Percentiles rank a stretch among this genome's conserved stretches.
Evolutionary conservation across 2,113 vertebrate genomes (phyloP).

Genomic region (Oryzias celebensis): DNA sequence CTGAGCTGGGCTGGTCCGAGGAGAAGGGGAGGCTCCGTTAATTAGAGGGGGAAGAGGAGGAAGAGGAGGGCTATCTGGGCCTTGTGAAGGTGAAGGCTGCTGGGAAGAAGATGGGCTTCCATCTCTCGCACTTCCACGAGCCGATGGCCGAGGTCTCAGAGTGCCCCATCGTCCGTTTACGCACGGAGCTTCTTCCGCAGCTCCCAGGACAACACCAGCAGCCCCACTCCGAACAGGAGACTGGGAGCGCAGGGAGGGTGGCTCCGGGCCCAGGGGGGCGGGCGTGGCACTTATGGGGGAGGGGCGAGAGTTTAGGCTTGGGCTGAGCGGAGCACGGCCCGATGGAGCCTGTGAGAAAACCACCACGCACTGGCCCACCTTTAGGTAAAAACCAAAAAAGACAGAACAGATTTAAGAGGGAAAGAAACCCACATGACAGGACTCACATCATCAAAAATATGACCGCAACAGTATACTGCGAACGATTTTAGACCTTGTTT

Average conservation of each 20-base stretch:
- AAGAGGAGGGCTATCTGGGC: conserved; percentile 83
- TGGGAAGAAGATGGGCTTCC: conserved; percentile 90
- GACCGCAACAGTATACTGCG: too few species aligned
- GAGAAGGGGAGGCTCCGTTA: conserved; percentile 86
- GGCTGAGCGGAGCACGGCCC: conserved; percentile 92
- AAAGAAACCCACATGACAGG: not conserved
- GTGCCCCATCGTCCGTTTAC: conserved; percentile 98
- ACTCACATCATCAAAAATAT: too few species aligned
- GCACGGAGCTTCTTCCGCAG: conserved; percentile 89
- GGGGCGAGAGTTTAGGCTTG: conserved; percentile 94
- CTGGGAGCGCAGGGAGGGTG: conserved; percentile 88
- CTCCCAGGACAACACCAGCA: conserved; percentile 71
- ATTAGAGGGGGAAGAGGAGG: conserved; percentile 78
- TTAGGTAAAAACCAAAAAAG: conserved; percentile 18
- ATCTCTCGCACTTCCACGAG: conserved; percentile 83
- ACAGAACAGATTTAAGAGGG: not conserved
- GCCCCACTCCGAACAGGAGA: conserved; percentile 84
- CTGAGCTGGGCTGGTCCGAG: conserved; percentile 86
- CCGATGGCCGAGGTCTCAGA: conserved; percentile 83
- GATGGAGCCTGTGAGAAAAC: conserved; percentile 98
- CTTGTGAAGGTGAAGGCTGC: conserved; percentile 80
- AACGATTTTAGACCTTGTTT: too few species aligned
- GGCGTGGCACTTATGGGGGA: conserved; percentile 97
- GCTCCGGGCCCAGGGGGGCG: conserved; percentile 85
- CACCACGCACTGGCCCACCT: conserved; percentile 97